phyloP scores from a whole-genome alignment of 1,140 invertebrate genomes.

The Formica selysi region DNA sequence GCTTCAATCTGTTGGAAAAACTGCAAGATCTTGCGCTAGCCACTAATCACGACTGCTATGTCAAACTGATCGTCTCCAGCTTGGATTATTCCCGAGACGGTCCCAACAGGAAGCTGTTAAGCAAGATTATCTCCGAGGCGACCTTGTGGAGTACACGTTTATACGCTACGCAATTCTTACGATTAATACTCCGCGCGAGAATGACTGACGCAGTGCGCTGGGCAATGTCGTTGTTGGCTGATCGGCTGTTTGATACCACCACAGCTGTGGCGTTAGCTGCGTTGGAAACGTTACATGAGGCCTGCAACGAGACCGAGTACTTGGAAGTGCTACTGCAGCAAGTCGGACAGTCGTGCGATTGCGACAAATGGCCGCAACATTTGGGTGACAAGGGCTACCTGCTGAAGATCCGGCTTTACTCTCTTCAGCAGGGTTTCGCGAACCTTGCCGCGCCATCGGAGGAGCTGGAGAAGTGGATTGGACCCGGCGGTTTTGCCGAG shows the following conservation, averaged over 20 bases:
- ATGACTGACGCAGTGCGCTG: conserved; percentile 88
- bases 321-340: conserved; percentile 90
- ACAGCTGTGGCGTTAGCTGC: conserved; percentile 92
- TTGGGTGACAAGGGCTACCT: conserved; percentile 94
- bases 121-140: conserved; percentile 90
- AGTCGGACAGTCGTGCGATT: conserved; percentile 72
- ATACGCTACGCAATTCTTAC: conserved; percentile 96
- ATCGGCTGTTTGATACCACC: conserved; percentile 93
- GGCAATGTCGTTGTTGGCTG: conserved; percentile 93
- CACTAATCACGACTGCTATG: conserved; percentile 96
- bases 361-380: conserved; percentile 88
- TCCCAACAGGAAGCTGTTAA: conserved; percentile 81
- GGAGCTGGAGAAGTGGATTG: conserved; percentile 84
- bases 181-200: conserved; percentile 93
- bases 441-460: conserved; percentile 80
- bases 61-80: conserved; percentile 96
- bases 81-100: conserved; percentile 94
- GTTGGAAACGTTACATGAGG: conserved; percentile 95
- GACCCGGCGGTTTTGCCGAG: conserved; percentile 82
- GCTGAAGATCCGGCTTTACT: conserved; percentile 93
- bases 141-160: conserved; percentile 92
- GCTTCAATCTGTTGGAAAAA: conserved; percentile 93
- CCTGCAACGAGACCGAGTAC: conserved; percentile 94
- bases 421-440: conserved; percentile 90
- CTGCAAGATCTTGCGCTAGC: conserved; percentile 93